Percentiles rank a stretch among this genome's conserved stretches.
Conservation (phyloP, 2,113 vertebrate species). For the Fregata magnificens region DNA sequence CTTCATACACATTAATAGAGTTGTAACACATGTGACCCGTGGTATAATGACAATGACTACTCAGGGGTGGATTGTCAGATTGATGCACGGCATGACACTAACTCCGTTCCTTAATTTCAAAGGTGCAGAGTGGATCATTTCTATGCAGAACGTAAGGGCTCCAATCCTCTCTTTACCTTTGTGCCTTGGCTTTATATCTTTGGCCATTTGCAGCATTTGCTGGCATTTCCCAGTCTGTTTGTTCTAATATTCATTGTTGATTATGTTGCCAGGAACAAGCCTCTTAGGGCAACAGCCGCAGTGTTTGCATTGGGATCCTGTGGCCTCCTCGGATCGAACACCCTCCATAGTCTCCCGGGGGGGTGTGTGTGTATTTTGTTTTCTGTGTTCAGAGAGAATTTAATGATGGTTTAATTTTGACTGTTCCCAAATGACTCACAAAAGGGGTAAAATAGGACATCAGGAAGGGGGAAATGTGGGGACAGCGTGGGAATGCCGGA, state of each 20-base stretch:
- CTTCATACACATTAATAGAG: slow-evolving; percentile 61
- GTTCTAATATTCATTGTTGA: background rate
- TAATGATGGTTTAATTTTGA: background rate
- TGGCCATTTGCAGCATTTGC: slow-evolving; percentile 11
- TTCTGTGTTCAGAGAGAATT: background rate
- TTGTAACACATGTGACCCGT: slow-evolving; percentile 38
- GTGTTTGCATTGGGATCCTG: background rate
- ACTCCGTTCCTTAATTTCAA: slow-evolving; percentile 31
- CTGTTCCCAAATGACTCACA: background rate
- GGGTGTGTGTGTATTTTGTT: background rate
- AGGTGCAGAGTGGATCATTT: background rate
- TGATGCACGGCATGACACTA: slow-evolving; percentile 32
- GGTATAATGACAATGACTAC: slow-evolving; percentile 49
- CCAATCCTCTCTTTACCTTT: background rate
- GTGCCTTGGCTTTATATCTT: background rate
- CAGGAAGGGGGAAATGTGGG: background rate
- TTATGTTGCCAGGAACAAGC: background rate
- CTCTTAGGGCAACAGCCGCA: background rate
- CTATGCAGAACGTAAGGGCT: background rate
- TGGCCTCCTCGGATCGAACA: background rate
- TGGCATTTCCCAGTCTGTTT: background rate
- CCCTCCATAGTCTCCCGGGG: background rate
- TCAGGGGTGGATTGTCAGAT: slow-evolving; percentile 47
- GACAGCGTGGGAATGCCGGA: background rate
- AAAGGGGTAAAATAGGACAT: background rate